Evolutionary conservation across 1,140 invertebrate genomes (phyloP), one percentile per base, ranked within the genome.

Genomic region (Heliothis subflexa): DNA sequence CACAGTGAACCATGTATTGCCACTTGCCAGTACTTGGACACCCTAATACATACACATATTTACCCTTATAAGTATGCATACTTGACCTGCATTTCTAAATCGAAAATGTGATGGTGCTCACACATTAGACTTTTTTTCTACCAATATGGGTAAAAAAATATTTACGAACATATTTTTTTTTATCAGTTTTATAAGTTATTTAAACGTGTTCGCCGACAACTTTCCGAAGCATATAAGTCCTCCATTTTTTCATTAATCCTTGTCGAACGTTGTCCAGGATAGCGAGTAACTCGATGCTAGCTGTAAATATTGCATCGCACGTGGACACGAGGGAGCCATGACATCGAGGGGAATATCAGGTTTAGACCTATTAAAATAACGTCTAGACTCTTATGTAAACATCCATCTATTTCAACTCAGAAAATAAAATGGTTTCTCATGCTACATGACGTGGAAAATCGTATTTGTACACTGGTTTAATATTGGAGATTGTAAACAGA

Each of bases 321-420:
- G 61, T 64, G 61, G 61, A 64, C 61, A 64, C 33, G 9, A 11
- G 40, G n/a, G 33, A 64, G n/a, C 40, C 61, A 21, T 16, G 45
- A 12, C 40, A 12, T 57, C 55, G 18, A 47, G 18, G 61, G 40
- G 40, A 18, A 64, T 64, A 64, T 64, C 61, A 64, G 61, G 61
- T 64, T 64, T 47, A 64, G 5, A 45, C 40, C 40, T 25, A 50
- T 68, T 68, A 68, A 68, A 68, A 68, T 68, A 68, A 52, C 45
- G 64, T 68, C 64, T 68, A 68, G 64, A 68, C 64, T 68, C 16
- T 21, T 25, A 68, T 50, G 64, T 50, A 68, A 68, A 68, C 13
- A 68, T 52, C 13, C 33, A 28, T 10, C 11, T 18, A 45, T 11
- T 64, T 10, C 18, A 18, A 5, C 0, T 13, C 33, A 47, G 16